Percentiles rank a stretch among this genome's conserved stretches.
These are phyloP conservation scores for Rhingia campestris DNA, from an alignment of 2,888 invertebrate species.

Conservation along the genomic window DNA sequence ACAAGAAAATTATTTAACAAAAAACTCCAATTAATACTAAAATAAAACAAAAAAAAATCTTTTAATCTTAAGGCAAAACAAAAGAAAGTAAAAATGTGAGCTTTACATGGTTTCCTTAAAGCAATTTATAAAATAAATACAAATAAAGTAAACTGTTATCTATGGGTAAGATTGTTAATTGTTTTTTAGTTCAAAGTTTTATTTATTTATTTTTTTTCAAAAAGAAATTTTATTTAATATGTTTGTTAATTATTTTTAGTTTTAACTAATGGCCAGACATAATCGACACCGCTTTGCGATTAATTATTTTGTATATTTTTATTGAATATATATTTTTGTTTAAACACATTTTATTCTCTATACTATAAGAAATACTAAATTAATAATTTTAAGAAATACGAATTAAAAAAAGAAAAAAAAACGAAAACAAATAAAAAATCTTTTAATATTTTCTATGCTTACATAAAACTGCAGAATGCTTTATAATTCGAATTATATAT, in stretches of 20 bases:
- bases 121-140: conserved; percentile 65
- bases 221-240: background rate
- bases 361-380: conserved; percentile 57
- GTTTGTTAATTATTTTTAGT: conserved; percentile 40
- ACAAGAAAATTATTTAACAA: conserved; percentile 16
- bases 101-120: conserved; percentile 80
- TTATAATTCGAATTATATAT: conserved; percentile 23
- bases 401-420: conserved; percentile 4
- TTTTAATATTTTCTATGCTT: conserved; percentile 62
- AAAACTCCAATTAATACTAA: conserved; percentile 14
- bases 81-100: conserved; percentile 76
- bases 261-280: conserved; percentile 63
- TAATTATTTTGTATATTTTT: conserved; percentile 44
- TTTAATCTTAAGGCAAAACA: conserved; percentile 44
- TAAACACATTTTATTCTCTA: conserved; percentile 53
- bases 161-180: conserved; percentile 60
- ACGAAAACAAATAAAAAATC: conserved; percentile 18
- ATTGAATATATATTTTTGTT: conserved; percentile 12
- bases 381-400: no score
- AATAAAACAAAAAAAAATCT: conserved; percentile 12
- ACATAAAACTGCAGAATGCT: conserved; percentile 42
- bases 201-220: conserved; percentile 4
- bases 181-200: conserved; percentile 23
- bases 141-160: conserved; percentile 46
- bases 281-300: conserved; percentile 69